A percentile compares a stretch with the other conserved stretches of the same genome.
Evolutionary conservation across 2,113 vertebrate genomes (phyloP).

Genomic region (Ornithorhynchus anatinus): DNA sequence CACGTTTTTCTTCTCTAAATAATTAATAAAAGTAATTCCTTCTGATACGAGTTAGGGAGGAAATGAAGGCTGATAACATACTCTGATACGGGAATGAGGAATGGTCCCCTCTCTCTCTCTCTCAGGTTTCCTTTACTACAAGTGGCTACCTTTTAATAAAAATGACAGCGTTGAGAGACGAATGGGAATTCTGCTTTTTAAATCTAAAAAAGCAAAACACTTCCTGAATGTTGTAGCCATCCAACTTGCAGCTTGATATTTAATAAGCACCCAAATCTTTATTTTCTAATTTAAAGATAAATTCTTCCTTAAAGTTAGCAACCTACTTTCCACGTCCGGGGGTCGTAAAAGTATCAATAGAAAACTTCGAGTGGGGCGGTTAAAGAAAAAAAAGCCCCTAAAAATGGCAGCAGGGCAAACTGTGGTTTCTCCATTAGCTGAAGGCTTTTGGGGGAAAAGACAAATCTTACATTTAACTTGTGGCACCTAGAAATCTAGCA

Average conservation of each 20-base stretch:
- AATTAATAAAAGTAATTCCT: constrained; percentile 38
- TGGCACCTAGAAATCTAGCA: background rate
- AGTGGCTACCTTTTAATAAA: background rate
- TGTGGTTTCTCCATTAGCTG: background rate
- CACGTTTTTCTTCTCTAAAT: constrained; percentile 34
- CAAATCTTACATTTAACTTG: background rate
- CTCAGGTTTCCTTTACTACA: background rate
- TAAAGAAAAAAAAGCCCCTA: background rate
- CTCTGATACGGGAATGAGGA: constrained; percentile 15
- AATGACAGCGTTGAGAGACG: background rate
- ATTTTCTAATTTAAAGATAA: background rate
- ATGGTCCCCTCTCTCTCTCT: background rate
- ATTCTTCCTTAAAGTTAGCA: background rate
- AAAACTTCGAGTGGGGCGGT: background rate
- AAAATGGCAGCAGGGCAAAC: background rate
- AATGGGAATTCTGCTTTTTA: background rate
- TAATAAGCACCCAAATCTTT: background rate
- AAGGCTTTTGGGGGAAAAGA: background rate
- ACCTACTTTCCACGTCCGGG: background rate
- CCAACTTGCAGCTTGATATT: background rate
- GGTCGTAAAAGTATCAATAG: background rate
- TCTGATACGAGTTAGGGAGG: constrained; percentile 30
- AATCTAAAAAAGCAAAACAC: background rate
- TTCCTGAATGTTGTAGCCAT: background rate
- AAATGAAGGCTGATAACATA: constrained; percentile 27